phyloP scores from a whole-genome alignment of 1,140 invertebrate species.

The Brachionus manjavacas region DNA sequence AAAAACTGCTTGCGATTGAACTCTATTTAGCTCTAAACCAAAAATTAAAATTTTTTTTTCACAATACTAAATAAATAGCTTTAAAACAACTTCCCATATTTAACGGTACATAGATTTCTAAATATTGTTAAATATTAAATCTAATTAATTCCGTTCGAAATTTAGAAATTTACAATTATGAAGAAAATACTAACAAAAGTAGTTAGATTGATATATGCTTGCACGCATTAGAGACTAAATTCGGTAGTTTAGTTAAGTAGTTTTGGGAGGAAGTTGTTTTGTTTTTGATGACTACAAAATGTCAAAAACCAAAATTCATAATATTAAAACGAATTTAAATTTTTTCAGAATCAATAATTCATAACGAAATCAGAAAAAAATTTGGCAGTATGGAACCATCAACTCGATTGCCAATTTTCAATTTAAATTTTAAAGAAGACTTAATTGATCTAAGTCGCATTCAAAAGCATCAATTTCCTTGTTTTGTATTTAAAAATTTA shows the following conservation, averaged over 20 bases:
- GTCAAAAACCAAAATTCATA: background rate
- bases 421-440: constrained; percentile 6
- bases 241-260: background rate
- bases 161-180: background rate
- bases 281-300: background rate
- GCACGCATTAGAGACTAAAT: background rate
- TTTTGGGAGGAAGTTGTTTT: background rate
- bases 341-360: background rate
- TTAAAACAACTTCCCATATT: too few relatives aligned
- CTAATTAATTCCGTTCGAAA: background rate
- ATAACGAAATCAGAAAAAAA: background rate
- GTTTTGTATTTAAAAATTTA: constrained; percentile 10
- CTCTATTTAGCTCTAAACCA: too few relatives aligned
- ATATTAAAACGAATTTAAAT: background rate
- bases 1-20: too few relatives aligned
- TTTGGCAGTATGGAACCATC: background rate
- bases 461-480: background rate
- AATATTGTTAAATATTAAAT: background rate
- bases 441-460: constrained; percentile 1
- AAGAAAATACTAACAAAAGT: background rate
- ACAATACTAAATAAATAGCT: too few relatives aligned
- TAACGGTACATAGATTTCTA: too few relatives aligned
- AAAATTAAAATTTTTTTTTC: too few relatives aligned
- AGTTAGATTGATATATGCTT: background rate
- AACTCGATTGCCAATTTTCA: background rate